Evolutionary conservation across 1,140 invertebrate genomes (phyloP).

Genomic region (Neuroterus valhalla): DNA sequence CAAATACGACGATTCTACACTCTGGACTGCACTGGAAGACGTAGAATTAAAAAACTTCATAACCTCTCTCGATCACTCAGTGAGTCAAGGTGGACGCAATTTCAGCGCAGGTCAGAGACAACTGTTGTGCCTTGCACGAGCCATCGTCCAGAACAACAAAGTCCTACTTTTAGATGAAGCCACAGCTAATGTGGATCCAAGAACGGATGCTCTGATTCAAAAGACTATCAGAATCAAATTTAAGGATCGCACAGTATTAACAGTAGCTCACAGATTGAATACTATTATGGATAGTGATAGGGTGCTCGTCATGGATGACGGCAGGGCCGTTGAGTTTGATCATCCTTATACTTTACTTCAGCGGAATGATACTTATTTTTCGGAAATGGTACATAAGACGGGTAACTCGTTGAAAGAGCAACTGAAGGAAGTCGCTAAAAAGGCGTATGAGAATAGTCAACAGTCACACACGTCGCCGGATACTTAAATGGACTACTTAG

Average conservation of each 20-base stretch:
- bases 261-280: conserved; percentile 80
- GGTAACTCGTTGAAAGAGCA: too few relatives aligned
- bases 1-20: conserved; percentile 76
- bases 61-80: conserved; percentile 69
- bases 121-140: conserved; percentile 82
- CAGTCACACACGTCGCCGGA: too few relatives aligned
- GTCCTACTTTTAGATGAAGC: conserved; percentile 86
- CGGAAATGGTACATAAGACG: too few relatives aligned
- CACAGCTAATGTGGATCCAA: conserved; percentile 84
- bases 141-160: conserved; percentile 80
- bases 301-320: conserved; percentile 80
- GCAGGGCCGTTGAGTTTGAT: conserved; percentile 51
- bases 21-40: conserved; percentile 83
- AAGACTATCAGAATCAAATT: conserved; percentile 75
- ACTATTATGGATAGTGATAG: conserved; percentile 77
- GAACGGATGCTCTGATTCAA: conserved; percentile 76
- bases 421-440: too few relatives aligned
- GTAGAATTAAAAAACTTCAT: conserved; percentile 73
- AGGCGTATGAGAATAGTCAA: too few relatives aligned
- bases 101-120: conserved; percentile 84
- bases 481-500: too few relatives aligned
- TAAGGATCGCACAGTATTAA: conserved; percentile 77
- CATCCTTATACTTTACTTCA: too few relatives aligned
- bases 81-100: conserved; percentile 80
- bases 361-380: too few relatives aligned